phyloP scores from a whole-genome alignment of 2,888 invertebrate genomes.

The Watsonalla binaria region DNA sequence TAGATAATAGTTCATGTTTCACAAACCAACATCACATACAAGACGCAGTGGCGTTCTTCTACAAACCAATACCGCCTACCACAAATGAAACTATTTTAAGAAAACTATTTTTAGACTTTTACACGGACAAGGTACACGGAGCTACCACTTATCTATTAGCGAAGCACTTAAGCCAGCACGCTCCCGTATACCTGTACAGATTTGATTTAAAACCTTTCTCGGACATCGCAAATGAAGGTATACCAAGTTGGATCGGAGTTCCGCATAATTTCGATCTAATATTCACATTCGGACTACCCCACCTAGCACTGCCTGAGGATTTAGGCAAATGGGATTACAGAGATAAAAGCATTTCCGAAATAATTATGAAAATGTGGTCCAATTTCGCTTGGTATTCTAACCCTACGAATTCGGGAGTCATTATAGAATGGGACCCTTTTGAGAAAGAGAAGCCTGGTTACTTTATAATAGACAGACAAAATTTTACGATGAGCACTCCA shows the following conservation, averaged over 20 bases:
- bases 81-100: slow-evolving; percentile 80
- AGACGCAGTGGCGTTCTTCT: slow-evolving; percentile 87
- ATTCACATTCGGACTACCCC: slow-evolving; percentile 89
- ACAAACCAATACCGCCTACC: slow-evolving; percentile 82
- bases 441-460: slow-evolving; percentile 82
- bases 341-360: slow-evolving; percentile 88
- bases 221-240: slow-evolving; percentile 78
- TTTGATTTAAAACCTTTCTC: slow-evolving; percentile 87
- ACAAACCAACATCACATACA: slow-evolving; percentile 82
- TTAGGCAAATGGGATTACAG: slow-evolving; percentile 84
- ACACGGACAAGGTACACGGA: slow-evolving; percentile 86
- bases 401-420: slow-evolving; percentile 83
- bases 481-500: slow-evolving; percentile 86
- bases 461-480: slow-evolving; percentile 84
- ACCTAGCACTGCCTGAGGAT: slow-evolving; percentile 80
- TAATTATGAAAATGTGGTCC: slow-evolving; percentile 89
- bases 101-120: slow-evolving; percentile 83
- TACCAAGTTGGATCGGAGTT: slow-evolving; percentile 88
- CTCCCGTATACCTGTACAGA: slow-evolving; percentile 83
- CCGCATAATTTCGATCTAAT: slow-evolving; percentile 90
- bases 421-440: slow-evolving; percentile 87
- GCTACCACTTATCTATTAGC: slow-evolving; percentile 85
- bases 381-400: slow-evolving; percentile 87
- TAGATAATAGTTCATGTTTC: slow-evolving; percentile 77
- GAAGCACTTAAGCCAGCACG: slow-evolving; percentile 79